Base-by-base conservation (phyloP, 2,113 vertebrate species). In the Sialia sialis region DNA sequence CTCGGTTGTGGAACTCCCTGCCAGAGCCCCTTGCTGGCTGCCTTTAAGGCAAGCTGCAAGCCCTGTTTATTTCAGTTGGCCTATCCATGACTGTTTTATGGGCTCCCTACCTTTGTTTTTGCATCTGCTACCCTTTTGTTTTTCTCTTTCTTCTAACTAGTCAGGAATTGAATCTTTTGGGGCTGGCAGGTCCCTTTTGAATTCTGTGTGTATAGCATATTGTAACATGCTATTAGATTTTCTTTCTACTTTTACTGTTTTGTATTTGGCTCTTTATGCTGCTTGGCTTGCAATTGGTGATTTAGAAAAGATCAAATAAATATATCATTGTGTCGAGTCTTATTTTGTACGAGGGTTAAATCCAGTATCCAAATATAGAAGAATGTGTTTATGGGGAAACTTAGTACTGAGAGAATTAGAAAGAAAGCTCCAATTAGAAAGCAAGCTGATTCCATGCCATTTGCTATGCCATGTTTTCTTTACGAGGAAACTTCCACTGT, bases 111-210 rank as follows among this genome's bases (percentile, higher is more conserved):
- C 94, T 97, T 97, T 96, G 96, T 94, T 97, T 97, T 96, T 97
- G 96, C 96, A 97, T 97, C 96, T 97, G 97, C 96, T 97, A 92
- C 94, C 94, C 96, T 97, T 97, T 97, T 97, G 96, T 95, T 96
- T 96, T 92, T 92, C 80, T 83, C 87, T 95, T 94, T 72, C 72
- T 80, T 96, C 73, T 94, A 94, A 95, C 74, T 96, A 96, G 94
- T 95, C 95, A 56, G 95, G 89, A 96, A 97, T 96, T 95, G 86
- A 93, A 91, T 93, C 86, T 96, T 96, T 84, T 79, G 88, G 91
- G 90, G 82, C 92, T 94, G 93, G 89, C 95, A 91, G 84, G 84
- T 95, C 91, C 83, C 96, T 92, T 90, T 91, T 94, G 89, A 96
- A 93, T 95, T 92, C 85, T 80, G 63, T 85, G 75, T 94, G 92